Conservation (phyloP, 2,797 vertebrate species). For the Urocyon cinereoargenteus region DNA sequence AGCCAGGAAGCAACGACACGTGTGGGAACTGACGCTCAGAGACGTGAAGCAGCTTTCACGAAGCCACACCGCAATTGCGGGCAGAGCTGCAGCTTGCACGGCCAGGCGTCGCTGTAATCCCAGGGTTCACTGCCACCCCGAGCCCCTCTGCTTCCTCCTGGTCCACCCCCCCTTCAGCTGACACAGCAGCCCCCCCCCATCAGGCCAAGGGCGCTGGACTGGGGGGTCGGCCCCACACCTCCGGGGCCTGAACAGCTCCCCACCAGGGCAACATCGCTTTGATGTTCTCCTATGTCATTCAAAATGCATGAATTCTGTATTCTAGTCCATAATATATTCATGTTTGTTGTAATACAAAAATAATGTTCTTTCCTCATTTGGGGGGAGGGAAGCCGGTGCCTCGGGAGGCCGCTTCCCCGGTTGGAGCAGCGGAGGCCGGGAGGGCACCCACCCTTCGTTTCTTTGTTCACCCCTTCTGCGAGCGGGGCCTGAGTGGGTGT, state of each 20-base stretch:
- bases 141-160: background rate
- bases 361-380: background rate
- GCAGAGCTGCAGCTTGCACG: background rate
- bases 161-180: too few relatives aligned
- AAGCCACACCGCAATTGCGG: background rate
- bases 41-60: background rate
- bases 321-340: background rate
- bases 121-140: background rate
- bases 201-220: too few relatives aligned
- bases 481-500: background rate
- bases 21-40: background rate
- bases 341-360: conserved; percentile 45
- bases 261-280: background rate
- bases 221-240: rapidly evolving
- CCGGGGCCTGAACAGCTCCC: background rate
- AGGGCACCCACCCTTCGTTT: background rate
- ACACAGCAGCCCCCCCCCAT: too few relatives aligned
- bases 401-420: background rate
- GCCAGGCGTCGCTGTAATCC: background rate
- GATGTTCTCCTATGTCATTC: conserved; percentile 40
- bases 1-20: background rate
- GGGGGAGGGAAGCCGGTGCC: background rate
- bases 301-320: conserved; percentile 51
- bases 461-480: background rate
- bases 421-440: background rate